Evolutionary conservation across 2,113 vertebrate genomes (phyloP).

Genomic region (Podilymbus podiceps): DNA sequence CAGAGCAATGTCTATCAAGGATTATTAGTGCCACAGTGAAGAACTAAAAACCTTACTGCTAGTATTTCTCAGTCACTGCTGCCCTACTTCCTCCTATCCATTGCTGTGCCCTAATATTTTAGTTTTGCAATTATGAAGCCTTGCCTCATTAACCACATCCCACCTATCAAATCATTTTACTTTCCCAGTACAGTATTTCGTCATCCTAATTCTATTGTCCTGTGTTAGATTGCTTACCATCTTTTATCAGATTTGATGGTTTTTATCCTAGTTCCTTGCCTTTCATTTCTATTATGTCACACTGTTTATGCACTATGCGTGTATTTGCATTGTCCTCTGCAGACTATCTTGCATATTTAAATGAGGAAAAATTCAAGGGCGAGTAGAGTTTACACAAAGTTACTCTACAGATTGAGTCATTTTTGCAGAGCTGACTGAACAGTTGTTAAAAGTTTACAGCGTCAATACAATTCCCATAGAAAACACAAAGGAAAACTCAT

Average conservation of each 20-base stretch:
- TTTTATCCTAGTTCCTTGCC: background rate
- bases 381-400: background rate
- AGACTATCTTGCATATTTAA: background rate
- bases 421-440: background rate
- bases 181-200: background rate
- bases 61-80: background rate
- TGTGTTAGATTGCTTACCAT: background rate
- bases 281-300: background rate
- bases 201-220: background rate
- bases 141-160: background rate
- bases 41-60: background rate
- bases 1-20: slow-evolving; percentile 18
- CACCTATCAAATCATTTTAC: background rate
- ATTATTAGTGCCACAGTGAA: background rate
- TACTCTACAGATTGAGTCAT: background rate
- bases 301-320: background rate
- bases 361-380: slow-evolving; percentile 20
- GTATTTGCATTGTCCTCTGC: background rate
- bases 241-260: background rate
- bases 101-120: background rate
- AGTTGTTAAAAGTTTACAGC: background rate
- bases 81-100: background rate
- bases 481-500: background rate
- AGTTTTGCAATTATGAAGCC: background rate
- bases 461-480: background rate